phyloP scores from a whole-genome alignment of 2,888 invertebrate species.

The Drosophila diplacantha region DNA sequence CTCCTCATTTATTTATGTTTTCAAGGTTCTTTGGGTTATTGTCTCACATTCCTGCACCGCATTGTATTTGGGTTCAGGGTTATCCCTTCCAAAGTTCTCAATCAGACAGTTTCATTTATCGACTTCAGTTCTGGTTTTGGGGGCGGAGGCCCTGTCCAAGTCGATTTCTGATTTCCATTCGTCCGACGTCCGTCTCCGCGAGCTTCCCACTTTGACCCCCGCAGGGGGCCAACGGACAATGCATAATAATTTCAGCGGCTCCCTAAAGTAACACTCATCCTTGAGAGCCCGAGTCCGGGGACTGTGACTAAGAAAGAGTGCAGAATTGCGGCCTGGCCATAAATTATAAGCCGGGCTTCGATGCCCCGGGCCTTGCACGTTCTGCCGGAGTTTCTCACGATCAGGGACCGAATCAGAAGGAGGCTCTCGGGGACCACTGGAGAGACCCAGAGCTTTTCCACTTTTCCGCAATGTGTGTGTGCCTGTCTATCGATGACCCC shows the following conservation, averaged over 20 bases:
- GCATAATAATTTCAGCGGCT: slow-evolving; percentile 52
- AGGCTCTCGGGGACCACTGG: slow-evolving; percentile 40
- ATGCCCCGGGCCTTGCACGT: slow-evolving; percentile 67
- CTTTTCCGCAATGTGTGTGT: slow-evolving; percentile 30
- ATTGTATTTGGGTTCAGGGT: slow-evolving; percentile 25
- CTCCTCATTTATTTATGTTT: background rate
- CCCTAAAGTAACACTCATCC: slow-evolving; percentile 62
- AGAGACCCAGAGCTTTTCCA: slow-evolving; percentile 34
- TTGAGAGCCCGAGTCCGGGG: slow-evolving; percentile 34
- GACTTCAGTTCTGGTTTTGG: background rate
- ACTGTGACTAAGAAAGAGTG: slow-evolving; percentile 36
- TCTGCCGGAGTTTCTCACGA: slow-evolving; percentile 66
- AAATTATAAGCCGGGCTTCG: slow-evolving; percentile 61
- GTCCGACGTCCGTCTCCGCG: slow-evolving; percentile 9
- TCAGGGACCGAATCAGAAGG: slow-evolving; percentile 11
- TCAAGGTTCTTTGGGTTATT: background rate
- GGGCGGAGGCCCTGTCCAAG: background rate
- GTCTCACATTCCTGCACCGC: background rate
- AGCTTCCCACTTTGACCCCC: slow-evolving; percentile 37
- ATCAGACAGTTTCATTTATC: slow-evolving; percentile 12
- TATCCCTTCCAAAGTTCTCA: slow-evolving; percentile 31
- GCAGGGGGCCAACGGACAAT: slow-evolving; percentile 43
- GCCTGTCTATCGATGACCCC: slow-evolving; percentile 61
- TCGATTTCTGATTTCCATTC: slow-evolving; percentile 17
- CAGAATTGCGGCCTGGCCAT: slow-evolving; percentile 53